Evolutionary conservation across 1,140 invertebrate genomes (phyloP).

Genomic region (Zaprionus kolodkinae): DNA sequence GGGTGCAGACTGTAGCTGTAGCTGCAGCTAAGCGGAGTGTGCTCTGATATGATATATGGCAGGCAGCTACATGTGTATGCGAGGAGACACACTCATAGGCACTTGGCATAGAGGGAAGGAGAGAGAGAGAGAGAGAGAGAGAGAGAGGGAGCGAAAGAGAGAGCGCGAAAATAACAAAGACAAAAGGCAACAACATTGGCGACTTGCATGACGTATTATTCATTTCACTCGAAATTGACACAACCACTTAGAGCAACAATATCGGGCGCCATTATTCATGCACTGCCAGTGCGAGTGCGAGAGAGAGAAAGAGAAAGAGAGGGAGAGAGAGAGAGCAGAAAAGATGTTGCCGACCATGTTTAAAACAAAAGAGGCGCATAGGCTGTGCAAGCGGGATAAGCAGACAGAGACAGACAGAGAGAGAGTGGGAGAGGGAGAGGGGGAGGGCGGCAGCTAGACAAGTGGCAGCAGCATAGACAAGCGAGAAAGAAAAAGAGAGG

Average conservation of each 20-base stretch:
- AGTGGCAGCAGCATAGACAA: constrained; percentile 19
- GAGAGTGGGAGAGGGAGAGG: not conserved
- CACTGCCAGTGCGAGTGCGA: constrained; percentile 12
- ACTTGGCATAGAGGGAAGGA: not conserved
- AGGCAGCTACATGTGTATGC: not conserved
- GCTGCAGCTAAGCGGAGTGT: constrained; percentile 18
- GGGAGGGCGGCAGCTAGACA: not conserved
- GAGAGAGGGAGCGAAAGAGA: not conserved
- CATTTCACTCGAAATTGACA: constrained; percentile 71
- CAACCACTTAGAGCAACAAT: constrained; percentile 71
- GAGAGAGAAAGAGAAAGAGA: not conserved
- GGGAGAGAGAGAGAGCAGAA: not conserved
- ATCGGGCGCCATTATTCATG: constrained; percentile 70
- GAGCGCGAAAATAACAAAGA: constrained; percentile 49
- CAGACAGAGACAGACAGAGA: constrained; percentile 13
- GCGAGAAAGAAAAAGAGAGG: not conserved
- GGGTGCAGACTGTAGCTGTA: constrained; percentile 2
- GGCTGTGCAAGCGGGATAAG: constrained; percentile 2
- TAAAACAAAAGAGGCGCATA: constrained; percentile 60
- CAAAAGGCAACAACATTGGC: constrained; percentile 57
- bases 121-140: not conserved
- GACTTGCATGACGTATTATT: constrained; percentile 69
- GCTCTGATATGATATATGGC: constrained; percentile 33
- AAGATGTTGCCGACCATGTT: constrained; percentile 47
- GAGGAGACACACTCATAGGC: constrained; percentile 14